Conservation (phyloP, 2,888 invertebrate species). For the Philereme vetulata region DNA sequence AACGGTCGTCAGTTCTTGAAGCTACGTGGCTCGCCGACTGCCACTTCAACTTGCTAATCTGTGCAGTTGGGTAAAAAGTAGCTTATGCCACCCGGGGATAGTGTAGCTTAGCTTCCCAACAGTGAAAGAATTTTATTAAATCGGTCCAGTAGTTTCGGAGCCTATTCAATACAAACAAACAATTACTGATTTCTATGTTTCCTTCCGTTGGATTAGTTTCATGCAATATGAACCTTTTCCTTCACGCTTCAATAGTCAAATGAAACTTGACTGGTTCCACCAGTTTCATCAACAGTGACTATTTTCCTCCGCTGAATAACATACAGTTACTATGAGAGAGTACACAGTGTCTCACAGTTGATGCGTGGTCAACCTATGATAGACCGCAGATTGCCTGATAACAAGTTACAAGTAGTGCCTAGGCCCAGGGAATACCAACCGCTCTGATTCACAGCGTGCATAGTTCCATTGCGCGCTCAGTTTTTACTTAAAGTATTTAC, state of each 20-base stretch:
- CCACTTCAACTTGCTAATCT: no score
- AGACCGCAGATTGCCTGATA: background rate
- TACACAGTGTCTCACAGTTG: no score
- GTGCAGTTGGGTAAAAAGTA: no score
- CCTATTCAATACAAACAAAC: no score
- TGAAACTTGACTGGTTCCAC: constrained; percentile 2
- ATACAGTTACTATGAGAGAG: no score
- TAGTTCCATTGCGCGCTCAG: constrained; percentile 37
- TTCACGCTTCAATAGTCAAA: constrained; percentile 43
- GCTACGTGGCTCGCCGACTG: no score
- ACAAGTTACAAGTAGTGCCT: constrained; percentile 25
- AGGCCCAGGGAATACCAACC: constrained; percentile 20
- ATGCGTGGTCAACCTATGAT: no score
- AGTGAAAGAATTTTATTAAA: no score
- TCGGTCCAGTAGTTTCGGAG: no score
- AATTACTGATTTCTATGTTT: background rate
- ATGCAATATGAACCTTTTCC: constrained; percentile 5
- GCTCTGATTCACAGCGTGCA: constrained; percentile 52
- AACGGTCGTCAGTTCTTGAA: no score
- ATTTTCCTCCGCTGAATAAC: background rate
- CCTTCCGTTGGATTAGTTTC: constrained; percentile 1
- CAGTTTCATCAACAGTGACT: background rate
- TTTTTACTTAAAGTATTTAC: constrained; percentile 36
- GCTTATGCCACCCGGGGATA: no score
- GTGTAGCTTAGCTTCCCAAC: no score